Conservation (phyloP, 2,797 vertebrate genomes). For the Cichlasoma orientale region DNA sequence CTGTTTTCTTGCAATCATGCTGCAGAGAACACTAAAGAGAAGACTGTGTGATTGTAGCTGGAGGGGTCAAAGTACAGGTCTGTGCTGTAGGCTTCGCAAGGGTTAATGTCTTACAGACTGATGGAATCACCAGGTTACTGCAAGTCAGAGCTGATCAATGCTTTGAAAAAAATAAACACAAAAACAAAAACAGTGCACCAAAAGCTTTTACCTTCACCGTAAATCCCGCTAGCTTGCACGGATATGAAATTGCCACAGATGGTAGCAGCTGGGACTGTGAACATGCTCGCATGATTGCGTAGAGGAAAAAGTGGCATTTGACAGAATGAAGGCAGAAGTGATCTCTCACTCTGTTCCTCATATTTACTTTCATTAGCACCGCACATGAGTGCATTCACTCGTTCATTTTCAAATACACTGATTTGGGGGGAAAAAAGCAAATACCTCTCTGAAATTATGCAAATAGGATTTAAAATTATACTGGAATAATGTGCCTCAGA, state of each 20-base stretch:
- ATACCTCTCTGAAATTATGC: not conserved
- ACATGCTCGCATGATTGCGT: conserved; percentile 42
- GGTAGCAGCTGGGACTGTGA: conserved; percentile 45
- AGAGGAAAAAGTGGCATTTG: conserved; percentile 35
- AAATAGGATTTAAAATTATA: not conserved
- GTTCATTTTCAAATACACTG: not conserved
- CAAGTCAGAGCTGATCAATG: conserved; percentile 14
- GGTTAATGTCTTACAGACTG: conserved; percentile 4
- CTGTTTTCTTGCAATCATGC: conserved; percentile 20
- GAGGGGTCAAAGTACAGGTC: conserved; percentile 57
- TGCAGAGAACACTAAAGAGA: conserved; percentile 16
- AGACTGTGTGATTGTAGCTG: not conserved
- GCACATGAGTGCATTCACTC: conserved; percentile 23
- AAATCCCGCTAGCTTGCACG: not conserved
- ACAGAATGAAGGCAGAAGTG: conserved; percentile 55
- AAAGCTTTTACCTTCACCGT: conserved; percentile 6
- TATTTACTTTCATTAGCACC: conserved; percentile 43
- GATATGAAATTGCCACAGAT: not conserved
- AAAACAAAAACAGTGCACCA: not conserved
- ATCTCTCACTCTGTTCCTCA: conserved; percentile 47
- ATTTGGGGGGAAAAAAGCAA: not conserved
- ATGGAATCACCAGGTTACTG: conserved; percentile 10
- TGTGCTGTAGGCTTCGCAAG: not conserved
- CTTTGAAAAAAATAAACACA: not conserved
- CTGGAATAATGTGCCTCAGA: not conserved